Percentiles rank a stretch among this genome's conserved stretches.
Conservation (phyloP, 2,113 vertebrate species). For the Etheostoma cragini region DNA sequence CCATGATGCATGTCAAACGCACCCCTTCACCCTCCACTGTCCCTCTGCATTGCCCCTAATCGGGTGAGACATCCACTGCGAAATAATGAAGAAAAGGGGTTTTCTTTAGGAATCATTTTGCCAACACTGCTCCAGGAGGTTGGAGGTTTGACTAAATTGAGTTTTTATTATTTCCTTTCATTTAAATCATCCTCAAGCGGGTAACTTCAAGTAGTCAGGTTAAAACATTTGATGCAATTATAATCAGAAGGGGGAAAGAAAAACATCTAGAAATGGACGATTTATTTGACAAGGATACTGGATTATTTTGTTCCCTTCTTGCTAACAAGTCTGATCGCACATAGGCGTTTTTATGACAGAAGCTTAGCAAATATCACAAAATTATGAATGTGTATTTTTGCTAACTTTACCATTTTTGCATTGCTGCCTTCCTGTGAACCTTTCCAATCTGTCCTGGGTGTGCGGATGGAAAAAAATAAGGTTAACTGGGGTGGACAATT, state of each 20-base stretch:
- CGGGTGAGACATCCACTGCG: conserved; percentile 68
- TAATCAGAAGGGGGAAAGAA: not conserved
- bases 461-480: conserved; percentile 15
- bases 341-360: not conserved
- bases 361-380: not conserved
- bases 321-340: not conserved
- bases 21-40: conserved; percentile 64
- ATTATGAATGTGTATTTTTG: not conserved
- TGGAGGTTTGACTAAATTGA: not conserved
- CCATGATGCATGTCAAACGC: conserved; percentile 60
- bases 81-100: conserved; percentile 68
- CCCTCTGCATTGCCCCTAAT: conserved; percentile 69
- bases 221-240: not conserved
- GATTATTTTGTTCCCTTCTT: not conserved
- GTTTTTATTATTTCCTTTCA: not conserved
- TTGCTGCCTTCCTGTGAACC: not conserved
- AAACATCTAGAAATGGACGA: not conserved
- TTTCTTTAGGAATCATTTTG: conserved; percentile 79
- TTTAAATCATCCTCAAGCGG: not conserved
- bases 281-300: not conserved
- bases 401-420: not conserved
- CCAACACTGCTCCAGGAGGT: conserved; percentile 64
- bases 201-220: not conserved
- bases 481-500: conserved; percentile 48
- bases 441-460: not conserved